A percentile compares a stretch with the other conserved stretches of the same genome.
Evolutionary conservation across 1,140 invertebrate species (phyloP).

Genomic region (Drosophila watanabei): DNA sequence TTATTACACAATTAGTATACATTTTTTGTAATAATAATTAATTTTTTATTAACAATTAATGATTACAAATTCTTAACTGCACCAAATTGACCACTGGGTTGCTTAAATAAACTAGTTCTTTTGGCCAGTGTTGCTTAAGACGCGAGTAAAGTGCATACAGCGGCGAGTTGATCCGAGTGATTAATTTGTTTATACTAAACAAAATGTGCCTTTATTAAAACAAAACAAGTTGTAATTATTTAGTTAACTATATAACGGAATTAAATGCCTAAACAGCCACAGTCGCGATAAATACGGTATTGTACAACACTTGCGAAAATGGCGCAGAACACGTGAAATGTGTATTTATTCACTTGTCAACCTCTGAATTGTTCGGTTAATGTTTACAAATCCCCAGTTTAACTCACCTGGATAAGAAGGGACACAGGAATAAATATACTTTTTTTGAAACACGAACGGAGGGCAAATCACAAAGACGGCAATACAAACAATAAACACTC

Average conservation of each 20-base stretch:
- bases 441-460: conserved; percentile 15
- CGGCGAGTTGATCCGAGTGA: conserved; percentile 1
- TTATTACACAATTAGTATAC: background rate
- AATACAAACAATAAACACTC: conserved; percentile 54
- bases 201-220: conserved; percentile 32
- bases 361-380: background rate
- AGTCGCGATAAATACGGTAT: background rate
- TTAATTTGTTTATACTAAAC: conserved; percentile 6
- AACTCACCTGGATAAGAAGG: conserved; percentile 10
- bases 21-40: background rate
- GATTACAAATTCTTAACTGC: background rate
- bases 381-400: background rate
- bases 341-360: conserved; percentile 5
- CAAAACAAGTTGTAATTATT: background rate
- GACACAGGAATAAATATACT: background rate
- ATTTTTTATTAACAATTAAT: background rate
- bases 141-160: background rate
- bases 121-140: conserved; percentile 16
- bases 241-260: background rate
- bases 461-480: conserved; percentile 13
- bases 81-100: conserved; percentile 9
- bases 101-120: conserved; percentile 30
- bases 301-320: conserved; percentile 39
- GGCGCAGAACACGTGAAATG: conserved; percentile 33
- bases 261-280: background rate